Percentiles rank a stretch among this genome's conserved stretches.
Evolutionary conservation across 2,113 vertebrate species (phyloP).

Genomic region (Poeciliopsis turrubarensis): DNA sequence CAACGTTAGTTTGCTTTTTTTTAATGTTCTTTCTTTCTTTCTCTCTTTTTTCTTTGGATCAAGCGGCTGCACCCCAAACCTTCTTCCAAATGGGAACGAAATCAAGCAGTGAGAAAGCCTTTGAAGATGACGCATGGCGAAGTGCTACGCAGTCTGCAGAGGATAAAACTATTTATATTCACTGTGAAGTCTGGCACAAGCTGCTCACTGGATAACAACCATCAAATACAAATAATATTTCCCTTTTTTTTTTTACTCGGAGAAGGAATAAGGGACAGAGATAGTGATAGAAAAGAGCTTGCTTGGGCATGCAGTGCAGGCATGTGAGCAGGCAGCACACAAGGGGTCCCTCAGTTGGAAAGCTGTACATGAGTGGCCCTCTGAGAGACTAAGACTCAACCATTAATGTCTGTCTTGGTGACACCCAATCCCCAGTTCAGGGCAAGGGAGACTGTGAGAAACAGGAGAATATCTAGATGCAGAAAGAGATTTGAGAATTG

Average conservation of each 20-base stretch:
- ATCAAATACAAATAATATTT: constrained; percentile 19
- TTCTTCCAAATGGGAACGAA: constrained; percentile 73
- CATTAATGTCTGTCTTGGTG: constrained; percentile 57
- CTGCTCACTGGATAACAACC: constrained; percentile 58
- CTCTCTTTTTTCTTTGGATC: constrained; percentile 62
- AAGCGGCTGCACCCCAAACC: constrained; percentile 77
- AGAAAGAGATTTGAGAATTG: constrained; percentile 54
- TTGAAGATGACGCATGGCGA: constrained; percentile 52
- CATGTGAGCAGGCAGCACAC: constrained; percentile 80
- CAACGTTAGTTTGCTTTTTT: constrained; percentile 79
- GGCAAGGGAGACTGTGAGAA: constrained; percentile 63
- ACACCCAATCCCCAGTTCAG: constrained; percentile 53
- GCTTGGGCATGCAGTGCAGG: constrained; percentile 83
- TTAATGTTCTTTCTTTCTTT: constrained; percentile 4
- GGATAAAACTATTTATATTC: constrained; percentile 50
- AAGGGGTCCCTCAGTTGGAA: constrained; percentile 73
- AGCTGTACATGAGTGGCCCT: constrained; percentile 60
- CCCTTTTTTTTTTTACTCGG: constrained; percentile 31
- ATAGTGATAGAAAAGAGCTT: constrained; percentile 74
- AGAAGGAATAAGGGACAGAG: constrained; percentile 62
- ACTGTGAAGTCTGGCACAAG: constrained; percentile 52
- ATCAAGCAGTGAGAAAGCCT: constrained; percentile 73
- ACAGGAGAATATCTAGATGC: constrained; percentile 62
- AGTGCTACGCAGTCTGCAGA: constrained; percentile 51
- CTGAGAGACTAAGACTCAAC: constrained; percentile 56